Conservation (phyloP, 1,140 invertebrate species). For the Drosophila tristis region DNA sequence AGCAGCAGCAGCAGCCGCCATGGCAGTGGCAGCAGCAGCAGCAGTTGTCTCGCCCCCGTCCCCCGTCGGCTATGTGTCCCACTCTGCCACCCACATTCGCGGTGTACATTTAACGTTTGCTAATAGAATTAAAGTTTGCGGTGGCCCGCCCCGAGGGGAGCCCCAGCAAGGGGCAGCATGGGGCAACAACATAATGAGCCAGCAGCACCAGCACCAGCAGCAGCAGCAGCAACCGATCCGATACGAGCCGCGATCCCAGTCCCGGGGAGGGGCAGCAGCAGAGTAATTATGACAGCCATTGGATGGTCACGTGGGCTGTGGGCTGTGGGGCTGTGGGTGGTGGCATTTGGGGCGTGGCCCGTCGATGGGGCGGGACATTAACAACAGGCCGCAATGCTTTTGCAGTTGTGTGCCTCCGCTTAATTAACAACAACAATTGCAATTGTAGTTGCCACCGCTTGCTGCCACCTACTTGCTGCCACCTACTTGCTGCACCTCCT, state of each 20-base stretch:
- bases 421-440: constrained; percentile 81
- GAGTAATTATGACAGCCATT: constrained; percentile 72
- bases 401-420: constrained; percentile 57
- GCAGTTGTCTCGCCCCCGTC: background rate
- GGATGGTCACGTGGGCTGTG: constrained; percentile 2
- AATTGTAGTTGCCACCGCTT: constrained; percentile 41
- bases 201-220: background rate
- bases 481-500: background rate
- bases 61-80: background rate
- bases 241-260: background rate
- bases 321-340: constrained; percentile 2
- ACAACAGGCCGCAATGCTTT: constrained; percentile 42
- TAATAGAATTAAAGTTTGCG: constrained; percentile 84
- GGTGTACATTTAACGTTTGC: constrained; percentile 78
- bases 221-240: constrained; percentile 11
- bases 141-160: constrained; percentile 22
- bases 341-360: constrained; percentile 13
- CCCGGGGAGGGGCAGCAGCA: background rate
- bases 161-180: background rate
- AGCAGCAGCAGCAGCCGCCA: too few species aligned
- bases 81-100: background rate
- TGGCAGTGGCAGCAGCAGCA: background rate
- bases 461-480: background rate
- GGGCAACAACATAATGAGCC: constrained; percentile 59
- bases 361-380: constrained; percentile 41